Percentiles rank a stretch among this genome's conserved stretches.
phyloP scores from a whole-genome alignment of 2,888 invertebrate genomes.

The Lasioglossum malachurum region DNA sequence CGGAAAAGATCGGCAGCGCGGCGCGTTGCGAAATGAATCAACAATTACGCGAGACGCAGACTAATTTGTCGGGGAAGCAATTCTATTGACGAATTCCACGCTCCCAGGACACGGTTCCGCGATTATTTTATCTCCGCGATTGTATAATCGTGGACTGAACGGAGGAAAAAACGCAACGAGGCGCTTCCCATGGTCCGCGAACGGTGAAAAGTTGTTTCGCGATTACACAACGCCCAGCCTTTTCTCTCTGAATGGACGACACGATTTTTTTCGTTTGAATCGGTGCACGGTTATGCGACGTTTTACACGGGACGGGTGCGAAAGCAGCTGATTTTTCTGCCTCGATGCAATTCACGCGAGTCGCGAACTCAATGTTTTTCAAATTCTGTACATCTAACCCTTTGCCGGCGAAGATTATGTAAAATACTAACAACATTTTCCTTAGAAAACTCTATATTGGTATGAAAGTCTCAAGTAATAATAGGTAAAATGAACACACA shows the following conservation, averaged over 20 bases:
- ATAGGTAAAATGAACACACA: background rate
- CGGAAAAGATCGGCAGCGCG: background rate
- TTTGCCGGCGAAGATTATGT: too few relatives aligned
- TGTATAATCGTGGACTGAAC: slow-evolving; percentile 29
- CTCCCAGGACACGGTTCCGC: slow-evolving; percentile 16
- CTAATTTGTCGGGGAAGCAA: slow-evolving; percentile 19
- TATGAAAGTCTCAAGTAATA: too few relatives aligned
- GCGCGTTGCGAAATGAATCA: background rate
- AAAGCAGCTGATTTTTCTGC: too few relatives aligned
- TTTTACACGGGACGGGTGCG: background rate
- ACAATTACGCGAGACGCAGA: slow-evolving; percentile 5
- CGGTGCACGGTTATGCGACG: background rate
- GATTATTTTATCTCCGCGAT: slow-evolving; percentile 41
- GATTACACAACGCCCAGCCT: slow-evolving; percentile 16
- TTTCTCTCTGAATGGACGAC: background rate
- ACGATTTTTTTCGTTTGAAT: background rate
- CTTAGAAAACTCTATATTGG: too few relatives aligned
- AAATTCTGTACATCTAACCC: too few relatives aligned
- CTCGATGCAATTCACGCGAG: too few relatives aligned
- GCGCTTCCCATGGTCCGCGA: slow-evolving; percentile 25
- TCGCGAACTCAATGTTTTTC: too few relatives aligned
- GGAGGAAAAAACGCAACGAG: slow-evolving; percentile 29
- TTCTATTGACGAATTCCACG: background rate
- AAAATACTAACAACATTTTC: too few relatives aligned
- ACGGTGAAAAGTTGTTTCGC: slow-evolving; percentile 27